A percentile compares a stretch with the other conserved stretches of the same genome.
Conservation (phyloP, 2,113 vertebrate species). For the Chlorodrepanis virens region DNA sequence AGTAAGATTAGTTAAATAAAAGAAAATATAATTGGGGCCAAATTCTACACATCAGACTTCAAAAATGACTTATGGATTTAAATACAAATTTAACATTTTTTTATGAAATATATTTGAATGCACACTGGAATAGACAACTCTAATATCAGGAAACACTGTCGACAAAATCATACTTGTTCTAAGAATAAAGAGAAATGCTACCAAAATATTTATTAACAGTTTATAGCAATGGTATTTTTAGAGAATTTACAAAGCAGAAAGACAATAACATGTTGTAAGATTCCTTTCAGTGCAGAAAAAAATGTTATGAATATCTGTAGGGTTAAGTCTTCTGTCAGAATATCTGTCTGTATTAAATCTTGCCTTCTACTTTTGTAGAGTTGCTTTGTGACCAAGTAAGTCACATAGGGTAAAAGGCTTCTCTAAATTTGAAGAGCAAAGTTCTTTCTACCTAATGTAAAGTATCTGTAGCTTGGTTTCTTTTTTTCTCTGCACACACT, state of each 20-base stretch:
- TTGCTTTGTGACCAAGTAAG: neutral
- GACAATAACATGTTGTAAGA: neutral
- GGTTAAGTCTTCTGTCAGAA: neutral
- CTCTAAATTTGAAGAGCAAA: neutral
- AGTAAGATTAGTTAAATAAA: neutral
- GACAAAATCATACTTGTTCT: neutral
- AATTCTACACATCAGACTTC: neutral
- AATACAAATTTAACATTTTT: neutral
- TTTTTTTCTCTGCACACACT: neutral
- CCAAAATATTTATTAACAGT: neutral
- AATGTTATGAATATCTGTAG: neutral
- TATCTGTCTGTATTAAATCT: neutral
- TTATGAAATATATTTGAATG: neutral
- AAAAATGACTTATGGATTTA: neutral
- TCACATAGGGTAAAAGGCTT: neutral
- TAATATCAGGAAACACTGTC: neutral
- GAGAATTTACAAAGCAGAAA: neutral
- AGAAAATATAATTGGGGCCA: neutral
- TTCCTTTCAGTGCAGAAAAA: neutral
- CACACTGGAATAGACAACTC: neutral
- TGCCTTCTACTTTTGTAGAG: neutral
- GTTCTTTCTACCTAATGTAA: neutral
- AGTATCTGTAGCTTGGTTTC: neutral
- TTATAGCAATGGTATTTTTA: neutral
- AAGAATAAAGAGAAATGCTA: neutral